phyloP scores from a whole-genome alignment of 1,140 invertebrate species.

The Bombyx mori region ASM3026992v2 NC_085112.1:4319501-4320000 shows the following conservation, averaged over 20 bases:
- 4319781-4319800: constrained; percentile 84
- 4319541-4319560: constrained; percentile 79
- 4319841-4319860: constrained; percentile 82
- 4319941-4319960: constrained; percentile 85
- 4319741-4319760: constrained; percentile 88
- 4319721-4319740: constrained; percentile 82
- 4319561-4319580: constrained; percentile 80
- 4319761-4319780: constrained; percentile 84
- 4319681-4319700: constrained; percentile 85
- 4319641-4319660: constrained; percentile 83
- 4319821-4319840: constrained; percentile 84
- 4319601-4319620: constrained; percentile 91
- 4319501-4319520: constrained; percentile 80
- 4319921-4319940: constrained; percentile 89
- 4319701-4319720: constrained; percentile 81
- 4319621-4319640: constrained; percentile 86
- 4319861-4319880: constrained; percentile 86
- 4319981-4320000: constrained; percentile 89
- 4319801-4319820: constrained; percentile 85
- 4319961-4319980: constrained; percentile 82
- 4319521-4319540: constrained; percentile 89
- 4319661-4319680: constrained; percentile 82
- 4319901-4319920: constrained; percentile 87
- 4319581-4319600: constrained; percentile 85
- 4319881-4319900: constrained; percentile 85